phyloP scores from a whole-genome alignment of 2,113 vertebrate genomes.

The Cebidichthys violaceus region DNA sequence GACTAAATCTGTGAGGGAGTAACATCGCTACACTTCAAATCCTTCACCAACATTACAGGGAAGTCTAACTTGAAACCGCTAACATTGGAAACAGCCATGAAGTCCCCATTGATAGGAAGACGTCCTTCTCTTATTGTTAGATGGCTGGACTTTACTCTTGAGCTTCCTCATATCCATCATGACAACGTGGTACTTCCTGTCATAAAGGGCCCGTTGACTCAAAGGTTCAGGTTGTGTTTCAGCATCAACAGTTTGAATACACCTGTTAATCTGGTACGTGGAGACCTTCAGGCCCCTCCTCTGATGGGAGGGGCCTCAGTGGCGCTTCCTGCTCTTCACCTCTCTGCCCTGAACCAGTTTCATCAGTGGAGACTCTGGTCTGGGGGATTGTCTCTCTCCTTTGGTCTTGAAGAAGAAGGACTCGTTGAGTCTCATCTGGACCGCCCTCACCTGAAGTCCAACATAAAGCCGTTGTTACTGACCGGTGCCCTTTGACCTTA shows the following conservation, averaged over 20 bases:
- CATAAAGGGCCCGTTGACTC: neutral
- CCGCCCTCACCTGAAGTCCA: conserved; percentile 65
- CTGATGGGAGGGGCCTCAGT: neutral
- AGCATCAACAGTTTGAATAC: neutral
- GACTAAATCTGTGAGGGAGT: neutral
- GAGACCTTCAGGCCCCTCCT: neutral
- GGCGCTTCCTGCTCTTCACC: conserved; percentile 55
- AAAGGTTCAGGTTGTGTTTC: neutral
- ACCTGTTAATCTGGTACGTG: neutral
- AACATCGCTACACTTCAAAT: neutral
- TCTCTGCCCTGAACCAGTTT: conserved; percentile 64
- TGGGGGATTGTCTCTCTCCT: conserved; percentile 69
- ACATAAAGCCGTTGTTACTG: neutral
- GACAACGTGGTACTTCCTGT: neutral
- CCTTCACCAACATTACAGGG: neutral
- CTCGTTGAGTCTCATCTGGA: conserved; percentile 84
- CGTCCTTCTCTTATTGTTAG: neutral
- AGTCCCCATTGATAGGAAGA: neutral
- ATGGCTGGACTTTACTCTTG: too few species aligned
- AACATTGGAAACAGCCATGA: neutral
- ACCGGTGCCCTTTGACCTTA: too few species aligned
- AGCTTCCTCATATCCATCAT: neutral
- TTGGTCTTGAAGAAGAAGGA: conserved; percentile 85
- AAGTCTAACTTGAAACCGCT: neutral
- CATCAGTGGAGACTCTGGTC: conserved; percentile 80